Conservation (phyloP, 2,888 invertebrate genomes). For the Malachius bipustulatus region DNA sequence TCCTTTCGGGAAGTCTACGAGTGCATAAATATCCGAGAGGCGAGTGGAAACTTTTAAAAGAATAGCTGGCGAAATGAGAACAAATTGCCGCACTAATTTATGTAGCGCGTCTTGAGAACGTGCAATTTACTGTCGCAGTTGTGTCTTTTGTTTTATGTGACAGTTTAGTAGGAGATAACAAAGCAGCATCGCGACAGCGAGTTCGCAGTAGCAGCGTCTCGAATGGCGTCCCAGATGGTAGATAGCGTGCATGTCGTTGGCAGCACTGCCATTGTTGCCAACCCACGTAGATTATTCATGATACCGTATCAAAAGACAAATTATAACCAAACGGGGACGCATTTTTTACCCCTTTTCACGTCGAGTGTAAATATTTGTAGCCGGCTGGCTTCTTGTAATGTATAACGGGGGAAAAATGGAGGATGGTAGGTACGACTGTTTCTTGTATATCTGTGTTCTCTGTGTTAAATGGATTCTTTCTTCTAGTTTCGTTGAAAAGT, state of each 20-base stretch:
- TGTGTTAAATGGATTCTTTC: no score
- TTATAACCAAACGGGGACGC: constrained; percentile 6
- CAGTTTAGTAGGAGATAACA: constrained; percentile 21
- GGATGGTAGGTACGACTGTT: no score
- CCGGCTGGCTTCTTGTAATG: no score
- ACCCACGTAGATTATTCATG: constrained; percentile 9
- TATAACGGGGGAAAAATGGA: no score
- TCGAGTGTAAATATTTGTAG: constrained; percentile 12
- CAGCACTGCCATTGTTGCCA: constrained; percentile 8
- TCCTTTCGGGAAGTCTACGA: no score
- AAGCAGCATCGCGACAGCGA: constrained; percentile 17
- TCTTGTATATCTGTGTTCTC: no score
- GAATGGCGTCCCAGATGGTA: no score
- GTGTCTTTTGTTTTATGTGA: constrained; percentile 23
- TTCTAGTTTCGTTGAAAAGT: no score
- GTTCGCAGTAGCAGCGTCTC: constrained; percentile 10
- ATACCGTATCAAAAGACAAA: constrained; percentile 7
- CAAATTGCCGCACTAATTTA: constrained; percentile 25
- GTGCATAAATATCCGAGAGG: no score
- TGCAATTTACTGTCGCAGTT: constrained; percentile 20
- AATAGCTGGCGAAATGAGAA: constrained; percentile 19
- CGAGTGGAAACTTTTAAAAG: no score
- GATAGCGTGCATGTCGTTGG: constrained; percentile 5
- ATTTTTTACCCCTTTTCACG: neutral
- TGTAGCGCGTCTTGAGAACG: constrained; percentile 20